Evolutionary conservation across 2,888 invertebrate species (phyloP).

Genomic region (Plutella xylostella): DNA sequence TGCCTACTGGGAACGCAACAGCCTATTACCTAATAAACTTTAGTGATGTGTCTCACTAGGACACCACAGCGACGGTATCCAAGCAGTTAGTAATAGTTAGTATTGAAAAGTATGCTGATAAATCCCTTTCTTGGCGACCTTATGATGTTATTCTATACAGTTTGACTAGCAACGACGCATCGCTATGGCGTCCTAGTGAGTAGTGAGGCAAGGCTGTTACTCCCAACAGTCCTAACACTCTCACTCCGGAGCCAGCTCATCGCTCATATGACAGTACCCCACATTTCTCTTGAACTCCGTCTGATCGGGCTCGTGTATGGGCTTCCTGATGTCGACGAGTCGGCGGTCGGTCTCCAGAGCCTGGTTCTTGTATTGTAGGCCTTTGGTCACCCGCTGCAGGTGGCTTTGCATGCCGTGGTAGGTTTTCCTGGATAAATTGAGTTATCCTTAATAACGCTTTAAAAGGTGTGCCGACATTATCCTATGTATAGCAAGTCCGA

Average conservation of each 20-base stretch:
- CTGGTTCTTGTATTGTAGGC: slow-evolving; percentile 81
- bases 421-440: slow-evolving; percentile 73
- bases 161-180: not conserved
- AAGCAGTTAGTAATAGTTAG: too few species aligned
- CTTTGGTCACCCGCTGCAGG: slow-evolving; percentile 71
- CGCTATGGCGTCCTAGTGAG: too few species aligned
- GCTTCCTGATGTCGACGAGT: slow-evolving; percentile 76
- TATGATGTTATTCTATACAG: not conserved
- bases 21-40: too few species aligned
- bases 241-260: slow-evolving; percentile 61
- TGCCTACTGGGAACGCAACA: too few species aligned
- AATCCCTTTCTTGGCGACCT: too few species aligned
- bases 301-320: slow-evolving; percentile 60
- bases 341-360: slow-evolving; percentile 82
- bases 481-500: too few species aligned
- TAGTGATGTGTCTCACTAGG: not conserved
- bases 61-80: not conserved
- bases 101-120: too few species aligned
- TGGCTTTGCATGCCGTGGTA: slow-evolving; percentile 70
- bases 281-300: slow-evolving; percentile 80
- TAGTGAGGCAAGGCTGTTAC: too few species aligned
- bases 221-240: not conserved
- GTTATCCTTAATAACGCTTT: too few species aligned
- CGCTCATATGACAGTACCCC: slow-evolving; percentile 76
- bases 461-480: too few species aligned